These are phyloP conservation scores for Phaonia tiefii DNA, from an alignment of 2,888 invertebrate species.

Conservation along the genomic window DNA sequence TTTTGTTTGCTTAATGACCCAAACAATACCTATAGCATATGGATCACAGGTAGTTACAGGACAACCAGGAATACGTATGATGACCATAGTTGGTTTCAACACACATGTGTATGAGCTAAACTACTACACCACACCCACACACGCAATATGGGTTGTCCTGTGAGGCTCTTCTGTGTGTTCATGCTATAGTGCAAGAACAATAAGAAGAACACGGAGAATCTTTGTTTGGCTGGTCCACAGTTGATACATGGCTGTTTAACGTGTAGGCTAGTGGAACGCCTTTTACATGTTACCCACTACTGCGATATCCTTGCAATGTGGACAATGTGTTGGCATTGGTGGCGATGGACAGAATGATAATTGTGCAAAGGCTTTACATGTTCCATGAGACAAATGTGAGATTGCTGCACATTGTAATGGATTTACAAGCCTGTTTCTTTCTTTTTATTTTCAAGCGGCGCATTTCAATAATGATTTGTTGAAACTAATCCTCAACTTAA, in stretches of 20 bases:
- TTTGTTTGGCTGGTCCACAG: slow-evolving; percentile 29
- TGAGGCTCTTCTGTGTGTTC: neutral
- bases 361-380: neutral
- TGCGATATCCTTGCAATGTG: neutral
- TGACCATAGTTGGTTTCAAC: slow-evolving; percentile 32
- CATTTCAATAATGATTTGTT: neutral
- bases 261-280: slow-evolving; percentile 52
- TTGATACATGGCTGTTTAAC: slow-evolving; percentile 10
- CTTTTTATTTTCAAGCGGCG: too few species aligned
- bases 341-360: neutral
- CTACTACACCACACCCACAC: neutral
- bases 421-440: neutral
- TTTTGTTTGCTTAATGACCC: slow-evolving; percentile 66
- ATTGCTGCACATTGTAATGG: neutral
- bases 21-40: slow-evolving; percentile 37
- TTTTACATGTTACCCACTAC: slow-evolving; percentile 52
- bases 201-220: slow-evolving; percentile 22
- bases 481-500: neutral
- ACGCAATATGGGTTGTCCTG: neutral
- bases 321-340: neutral
- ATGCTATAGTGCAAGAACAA: slow-evolving; percentile 32
- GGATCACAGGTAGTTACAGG: neutral
- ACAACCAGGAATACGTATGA: neutral
- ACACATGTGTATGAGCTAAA: neutral
- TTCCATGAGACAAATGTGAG: neutral